Conservation (phyloP, 2,797 vertebrate species). For the Lepus townsendii region DNA sequence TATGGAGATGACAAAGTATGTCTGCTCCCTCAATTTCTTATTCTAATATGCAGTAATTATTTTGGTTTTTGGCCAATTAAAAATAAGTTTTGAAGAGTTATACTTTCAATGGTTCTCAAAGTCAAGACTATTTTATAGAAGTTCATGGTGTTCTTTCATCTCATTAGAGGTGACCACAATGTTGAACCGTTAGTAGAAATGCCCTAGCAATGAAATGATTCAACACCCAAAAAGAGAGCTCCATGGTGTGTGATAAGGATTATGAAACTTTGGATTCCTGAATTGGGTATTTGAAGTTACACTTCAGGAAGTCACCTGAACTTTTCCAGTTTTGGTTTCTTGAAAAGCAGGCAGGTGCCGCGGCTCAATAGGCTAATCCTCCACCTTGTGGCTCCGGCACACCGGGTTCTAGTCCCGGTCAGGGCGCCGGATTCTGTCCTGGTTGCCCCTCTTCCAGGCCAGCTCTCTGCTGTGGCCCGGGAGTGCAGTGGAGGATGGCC, state of each 20-base stretch:
- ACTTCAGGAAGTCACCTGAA: background rate
- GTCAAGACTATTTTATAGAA: slow-evolving; percentile 17
- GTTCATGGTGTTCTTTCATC: background rate
- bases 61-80: background rate
- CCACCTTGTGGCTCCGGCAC: too few relatives aligned
- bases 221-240: background rate
- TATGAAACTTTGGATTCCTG: background rate
- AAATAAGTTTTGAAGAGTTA: background rate
- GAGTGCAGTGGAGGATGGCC: too few relatives aligned
- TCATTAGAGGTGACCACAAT: background rate
- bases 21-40: background rate
- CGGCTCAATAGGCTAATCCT: too few relatives aligned
- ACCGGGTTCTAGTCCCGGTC: too few relatives aligned
- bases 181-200: background rate
- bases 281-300: background rate
- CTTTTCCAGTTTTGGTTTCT: background rate
- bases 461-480: too few relatives aligned
- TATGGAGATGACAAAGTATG: background rate
- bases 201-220: background rate
- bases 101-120: background rate
- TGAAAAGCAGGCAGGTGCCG: background rate
- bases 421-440: too few relatives aligned
- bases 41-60: background rate
- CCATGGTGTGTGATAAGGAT: background rate
- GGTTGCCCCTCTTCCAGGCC: too few relatives aligned